A percentile compares a stretch with the other conserved stretches of the same genome.
These are phyloP conservation scores for Pachliopta kotzebuea DNA, from an alignment of 2,888 invertebrate species.

Conservation along the genomic window DNA sequence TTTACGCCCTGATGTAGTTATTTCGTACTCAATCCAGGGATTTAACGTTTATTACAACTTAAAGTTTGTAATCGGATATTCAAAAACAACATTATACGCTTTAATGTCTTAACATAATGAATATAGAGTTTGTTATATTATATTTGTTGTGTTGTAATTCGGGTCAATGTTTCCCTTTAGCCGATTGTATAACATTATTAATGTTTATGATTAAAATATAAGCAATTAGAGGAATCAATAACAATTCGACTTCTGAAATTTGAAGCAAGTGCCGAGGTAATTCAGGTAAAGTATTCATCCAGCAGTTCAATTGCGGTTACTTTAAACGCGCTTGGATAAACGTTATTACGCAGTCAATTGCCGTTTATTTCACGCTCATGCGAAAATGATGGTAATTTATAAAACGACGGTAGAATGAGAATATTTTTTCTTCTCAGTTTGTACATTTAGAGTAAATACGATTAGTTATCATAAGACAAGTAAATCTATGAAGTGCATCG, in stretches of 20 bases:
- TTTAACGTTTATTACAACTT: no score
- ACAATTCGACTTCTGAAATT: not conserved
- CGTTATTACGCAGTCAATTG: conserved; percentile 17
- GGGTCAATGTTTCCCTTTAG: not conserved
- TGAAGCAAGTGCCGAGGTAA: not conserved
- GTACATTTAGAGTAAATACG: no score
- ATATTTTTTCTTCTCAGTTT: not conserved
- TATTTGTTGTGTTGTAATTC: not conserved
- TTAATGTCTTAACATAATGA: no score
- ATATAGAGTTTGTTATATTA: not conserved
- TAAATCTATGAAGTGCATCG: no score
- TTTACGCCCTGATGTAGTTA: no score
- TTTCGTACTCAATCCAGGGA: no score
- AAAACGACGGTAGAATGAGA: not conserved
- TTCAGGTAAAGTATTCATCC: conserved; percentile 19
- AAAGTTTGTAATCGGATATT: no score
- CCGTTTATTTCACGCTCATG: conserved; percentile 11
- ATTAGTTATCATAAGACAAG: no score
- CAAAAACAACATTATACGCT: no score
- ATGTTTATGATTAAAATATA: not conserved
- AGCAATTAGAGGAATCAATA: not conserved
- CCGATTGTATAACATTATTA: not conserved
- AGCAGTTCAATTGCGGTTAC: conserved; percentile 14
- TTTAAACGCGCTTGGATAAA: conserved; percentile 18
- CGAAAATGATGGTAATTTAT: not conserved